Conservation (phyloP, 2,113 vertebrate species). For the Noturus placidus region DNA sequence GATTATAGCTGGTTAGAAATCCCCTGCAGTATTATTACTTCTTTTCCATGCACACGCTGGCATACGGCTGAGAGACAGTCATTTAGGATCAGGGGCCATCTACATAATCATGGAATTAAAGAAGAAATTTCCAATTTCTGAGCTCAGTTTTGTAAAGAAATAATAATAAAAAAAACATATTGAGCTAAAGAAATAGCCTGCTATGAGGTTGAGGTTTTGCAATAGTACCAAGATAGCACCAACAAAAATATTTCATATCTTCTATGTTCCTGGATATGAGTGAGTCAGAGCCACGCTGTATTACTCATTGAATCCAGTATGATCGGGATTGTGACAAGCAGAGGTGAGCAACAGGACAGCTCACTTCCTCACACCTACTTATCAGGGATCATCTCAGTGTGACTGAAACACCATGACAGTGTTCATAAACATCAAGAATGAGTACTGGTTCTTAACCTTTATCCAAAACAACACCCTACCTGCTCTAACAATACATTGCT, state of each 20-base stretch:
- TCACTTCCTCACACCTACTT: constrained; percentile 9
- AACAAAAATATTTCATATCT: constrained; percentile 9
- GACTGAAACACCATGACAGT: background rate
- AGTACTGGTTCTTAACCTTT: background rate
- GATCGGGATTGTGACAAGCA: background rate
- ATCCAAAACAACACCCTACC: background rate
- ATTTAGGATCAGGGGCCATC: background rate
- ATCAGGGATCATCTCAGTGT: background rate
- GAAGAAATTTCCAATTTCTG: background rate
- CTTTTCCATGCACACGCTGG: constrained; percentile 2
- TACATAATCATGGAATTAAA: background rate
- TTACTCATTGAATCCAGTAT: constrained; percentile 25
- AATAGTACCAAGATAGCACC: background rate
- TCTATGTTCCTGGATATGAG: constrained; percentile 10
- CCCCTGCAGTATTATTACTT: constrained; percentile 17
- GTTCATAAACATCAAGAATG: background rate
- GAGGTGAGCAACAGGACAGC: constrained; percentile 16
- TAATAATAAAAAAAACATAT: background rate
- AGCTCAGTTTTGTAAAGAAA: background rate
- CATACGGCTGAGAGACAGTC: constrained; percentile 20
- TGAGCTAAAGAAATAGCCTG: background rate
- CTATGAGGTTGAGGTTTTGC: background rate
- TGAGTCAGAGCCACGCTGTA: constrained; percentile 12
- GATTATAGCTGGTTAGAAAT: constrained; percentile 45
- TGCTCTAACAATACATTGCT: background rate